Percentiles rank a stretch among this genome's conserved stretches.
phyloP scores from a whole-genome alignment of 2,113 vertebrate species.

The Periophthalmodon schlosseri region DNA sequence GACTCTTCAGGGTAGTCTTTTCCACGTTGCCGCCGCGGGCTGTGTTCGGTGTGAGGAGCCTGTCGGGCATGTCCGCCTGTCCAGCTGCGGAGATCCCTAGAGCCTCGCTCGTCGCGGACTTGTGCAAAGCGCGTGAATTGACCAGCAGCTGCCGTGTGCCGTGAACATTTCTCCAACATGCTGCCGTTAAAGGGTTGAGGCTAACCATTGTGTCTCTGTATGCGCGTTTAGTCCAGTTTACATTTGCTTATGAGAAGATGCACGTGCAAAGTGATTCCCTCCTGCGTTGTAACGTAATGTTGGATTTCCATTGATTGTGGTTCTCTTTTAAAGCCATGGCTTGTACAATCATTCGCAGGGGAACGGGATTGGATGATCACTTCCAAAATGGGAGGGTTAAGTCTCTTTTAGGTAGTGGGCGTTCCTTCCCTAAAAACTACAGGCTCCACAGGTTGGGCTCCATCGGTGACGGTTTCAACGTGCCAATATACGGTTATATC shows the following conservation, averaged over 20 bases:
- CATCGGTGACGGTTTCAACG: conserved; percentile 34
- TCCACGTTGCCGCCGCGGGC: conserved; percentile 8
- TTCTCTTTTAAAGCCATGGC: conserved; percentile 37
- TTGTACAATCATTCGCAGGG: conserved; percentile 28
- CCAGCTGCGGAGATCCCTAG: conserved; percentile 49
- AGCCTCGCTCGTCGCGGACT: conserved; percentile 63
- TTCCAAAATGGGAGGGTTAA: conserved; percentile 48
- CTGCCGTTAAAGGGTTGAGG: conserved; percentile 54
- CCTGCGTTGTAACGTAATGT: neutral
- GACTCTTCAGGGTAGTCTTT: conserved; percentile 63
- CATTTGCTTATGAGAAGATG: conserved; percentile 15
- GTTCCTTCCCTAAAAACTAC: conserved; percentile 26
- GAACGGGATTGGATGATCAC: conserved; percentile 59
- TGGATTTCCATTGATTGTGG: conserved; percentile 9
- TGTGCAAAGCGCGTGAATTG: conserved; percentile 68
- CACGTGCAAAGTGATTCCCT: conserved; percentile 8
- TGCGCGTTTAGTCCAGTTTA: neutral
- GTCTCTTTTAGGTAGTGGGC: conserved; percentile 56
- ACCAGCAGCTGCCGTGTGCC: conserved; percentile 44
- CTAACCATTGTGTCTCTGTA: conserved; percentile 69
- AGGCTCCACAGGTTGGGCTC: conserved; percentile 5
- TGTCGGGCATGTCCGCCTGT: conserved; percentile 36
- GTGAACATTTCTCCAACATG: conserved; percentile 43
- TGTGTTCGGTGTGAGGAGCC: conserved; percentile 20
- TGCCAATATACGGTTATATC: conserved; percentile 51